phyloP scores from a whole-genome alignment of 2,113 vertebrate species.

The Pycnonotus jocosus region DNA sequence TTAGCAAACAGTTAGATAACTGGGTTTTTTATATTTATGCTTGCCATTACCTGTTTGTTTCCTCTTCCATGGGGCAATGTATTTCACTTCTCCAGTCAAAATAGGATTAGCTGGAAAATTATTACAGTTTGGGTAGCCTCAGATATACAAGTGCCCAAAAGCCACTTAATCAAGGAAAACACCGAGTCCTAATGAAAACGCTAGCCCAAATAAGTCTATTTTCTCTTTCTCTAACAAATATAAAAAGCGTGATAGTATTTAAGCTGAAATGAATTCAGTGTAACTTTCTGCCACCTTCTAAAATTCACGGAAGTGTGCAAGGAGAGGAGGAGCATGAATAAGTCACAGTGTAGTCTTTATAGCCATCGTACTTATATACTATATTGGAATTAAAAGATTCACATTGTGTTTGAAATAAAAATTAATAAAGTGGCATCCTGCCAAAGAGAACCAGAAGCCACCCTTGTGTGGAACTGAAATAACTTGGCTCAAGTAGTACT shows the following conservation, averaged over 20 bases:
- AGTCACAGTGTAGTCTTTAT: conserved; percentile 45
- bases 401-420: conserved; percentile 74
- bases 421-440: conserved; percentile 67
- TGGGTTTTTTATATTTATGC: background rate
- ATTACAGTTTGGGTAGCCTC: background rate
- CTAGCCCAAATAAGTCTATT: background rate
- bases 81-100: background rate
- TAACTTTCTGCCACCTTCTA: background rate
- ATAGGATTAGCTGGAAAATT: background rate
- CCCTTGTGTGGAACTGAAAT: conserved; percentile 66
- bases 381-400: conserved; percentile 70
- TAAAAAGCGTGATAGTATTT: background rate
- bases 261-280: background rate
- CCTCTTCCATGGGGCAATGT: background rate
- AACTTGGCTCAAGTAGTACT: conserved; percentile 72
- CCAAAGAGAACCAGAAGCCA: conserved; percentile 69
- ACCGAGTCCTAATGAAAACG: background rate
- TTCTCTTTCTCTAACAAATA: background rate
- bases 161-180: background rate
- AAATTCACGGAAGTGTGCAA: background rate
- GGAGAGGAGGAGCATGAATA: conserved; percentile 29
- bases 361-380: conserved; percentile 34
- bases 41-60: background rate
- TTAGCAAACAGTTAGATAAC: background rate
- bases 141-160: background rate